Percentiles rank a stretch among this genome's conserved stretches.
phyloP scores from a whole-genome alignment of 2,797 vertebrate species.

The Gambelia wislizenii region DNA sequence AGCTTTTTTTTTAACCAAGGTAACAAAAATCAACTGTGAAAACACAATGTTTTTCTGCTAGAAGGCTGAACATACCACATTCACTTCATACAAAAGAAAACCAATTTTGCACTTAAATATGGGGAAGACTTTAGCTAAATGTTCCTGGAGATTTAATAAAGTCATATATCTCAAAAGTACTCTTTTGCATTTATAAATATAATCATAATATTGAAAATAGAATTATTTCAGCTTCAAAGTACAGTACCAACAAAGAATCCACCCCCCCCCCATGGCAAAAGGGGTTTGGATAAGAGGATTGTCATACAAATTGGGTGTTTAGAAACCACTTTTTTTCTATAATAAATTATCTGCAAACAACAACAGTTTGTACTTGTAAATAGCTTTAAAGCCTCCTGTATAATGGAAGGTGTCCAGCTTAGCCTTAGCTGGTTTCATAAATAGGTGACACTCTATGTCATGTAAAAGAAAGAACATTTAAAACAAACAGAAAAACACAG shows the following conservation, averaged over 20 bases:
- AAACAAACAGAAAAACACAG: slow-evolving; percentile 31
- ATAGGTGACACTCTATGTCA: slow-evolving; percentile 74
- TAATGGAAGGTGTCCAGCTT: slow-evolving; percentile 67
- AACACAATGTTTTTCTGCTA: slow-evolving; percentile 62
- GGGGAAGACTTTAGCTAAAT: slow-evolving; percentile 63
- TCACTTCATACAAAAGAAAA: slow-evolving; percentile 70
- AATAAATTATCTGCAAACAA: slow-evolving; percentile 69
- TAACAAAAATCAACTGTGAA: slow-evolving; percentile 54
- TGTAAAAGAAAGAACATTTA: slow-evolving; percentile 61
- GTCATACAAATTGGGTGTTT: slow-evolving; percentile 50
- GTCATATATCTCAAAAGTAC: slow-evolving; percentile 52
- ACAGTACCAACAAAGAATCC: slow-evolving; percentile 63
- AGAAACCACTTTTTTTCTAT: slow-evolving; percentile 59
- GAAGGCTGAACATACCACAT: slow-evolving; percentile 71
- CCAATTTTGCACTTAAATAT: slow-evolving; percentile 60
- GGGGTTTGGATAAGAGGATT: slow-evolving; percentile 31
- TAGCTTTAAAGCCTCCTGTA: slow-evolving; percentile 70
- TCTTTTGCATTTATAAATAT: slow-evolving; percentile 65
- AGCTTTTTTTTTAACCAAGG: slow-evolving; percentile 65
- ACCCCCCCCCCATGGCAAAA: slow-evolving; percentile 41
- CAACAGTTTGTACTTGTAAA: slow-evolving; percentile 54
- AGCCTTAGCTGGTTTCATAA: slow-evolving; percentile 80
- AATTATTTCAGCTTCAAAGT: slow-evolving; percentile 69
- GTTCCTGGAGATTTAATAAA: slow-evolving; percentile 53
- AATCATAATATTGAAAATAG: slow-evolving; percentile 70